Percentiles rank a stretch among this genome's conserved stretches.
Evolutionary conservation across 2,797 vertebrate species (phyloP).

Genomic region (Hyperoplus immaculatus): DNA sequence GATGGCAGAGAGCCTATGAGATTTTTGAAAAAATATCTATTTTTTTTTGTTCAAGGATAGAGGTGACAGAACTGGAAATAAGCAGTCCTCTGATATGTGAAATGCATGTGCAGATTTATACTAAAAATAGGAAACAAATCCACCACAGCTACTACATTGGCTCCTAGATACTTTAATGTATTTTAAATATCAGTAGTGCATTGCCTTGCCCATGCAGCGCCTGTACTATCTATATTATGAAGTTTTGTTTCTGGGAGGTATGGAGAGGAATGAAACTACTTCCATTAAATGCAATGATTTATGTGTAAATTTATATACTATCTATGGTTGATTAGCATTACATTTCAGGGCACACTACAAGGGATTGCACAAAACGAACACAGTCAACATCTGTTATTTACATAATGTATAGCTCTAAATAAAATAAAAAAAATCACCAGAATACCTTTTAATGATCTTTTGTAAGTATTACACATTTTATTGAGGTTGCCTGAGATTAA

Average conservation of each 20-base stretch:
- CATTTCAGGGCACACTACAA: slow-evolving; percentile 36
- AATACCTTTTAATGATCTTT: slow-evolving; percentile 1
- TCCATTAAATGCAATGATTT: background rate
- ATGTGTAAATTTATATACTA: background rate
- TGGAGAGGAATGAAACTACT: slow-evolving; percentile 37
- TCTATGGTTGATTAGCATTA: slow-evolving; percentile 34
- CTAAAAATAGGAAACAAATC: slow-evolving; percentile 28
- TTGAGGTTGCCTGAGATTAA: slow-evolving; percentile 2
- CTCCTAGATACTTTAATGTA: slow-evolving; percentile 22
- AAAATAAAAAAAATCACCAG: background rate
- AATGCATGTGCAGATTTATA: slow-evolving; percentile 49
- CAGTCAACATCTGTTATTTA: background rate
- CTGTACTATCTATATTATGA: slow-evolving; percentile 4
- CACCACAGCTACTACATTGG: slow-evolving; percentile 8
- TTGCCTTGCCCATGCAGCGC: slow-evolving; percentile 7
- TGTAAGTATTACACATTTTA: background rate
- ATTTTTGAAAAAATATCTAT: background rate
- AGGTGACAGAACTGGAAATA: slow-evolving; percentile 35
- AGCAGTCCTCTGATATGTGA: slow-evolving; percentile 45
- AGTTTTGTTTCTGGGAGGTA: slow-evolving; percentile 10
- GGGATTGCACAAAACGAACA: slow-evolving; percentile 13
- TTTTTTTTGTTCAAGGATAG: slow-evolving; percentile 1
- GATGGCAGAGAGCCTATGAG: slow-evolving; percentile 11
- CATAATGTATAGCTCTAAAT: background rate
- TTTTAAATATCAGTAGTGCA: background rate